Percentiles rank a stretch among this genome's conserved stretches.
phyloP scores from a whole-genome alignment of 1,140 invertebrate genomes.

The Bicyclus anynana region DNA sequence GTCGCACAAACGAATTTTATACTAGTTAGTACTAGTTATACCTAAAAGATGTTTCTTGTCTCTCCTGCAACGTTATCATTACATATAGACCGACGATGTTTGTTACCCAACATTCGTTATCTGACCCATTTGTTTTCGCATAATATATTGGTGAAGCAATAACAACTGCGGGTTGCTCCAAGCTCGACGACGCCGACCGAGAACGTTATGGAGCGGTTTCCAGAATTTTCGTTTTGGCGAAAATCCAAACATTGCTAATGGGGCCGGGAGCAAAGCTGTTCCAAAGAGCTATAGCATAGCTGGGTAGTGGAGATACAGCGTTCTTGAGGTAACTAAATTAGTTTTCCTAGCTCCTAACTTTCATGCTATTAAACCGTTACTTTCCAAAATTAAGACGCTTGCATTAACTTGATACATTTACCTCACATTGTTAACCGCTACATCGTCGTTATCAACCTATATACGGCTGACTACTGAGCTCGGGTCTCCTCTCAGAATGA shows the following conservation, averaged over 20 bases:
- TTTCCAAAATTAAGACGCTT: not conserved
- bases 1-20: no score
- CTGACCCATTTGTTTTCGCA: conserved; percentile 20
- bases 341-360: not conserved
- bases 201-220: conserved; percentile 35
- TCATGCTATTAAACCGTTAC: not conserved
- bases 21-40: no score
- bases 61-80: no score
- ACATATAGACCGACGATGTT: no score
- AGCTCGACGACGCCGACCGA: conserved; percentile 12
- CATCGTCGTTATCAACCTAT: no score
- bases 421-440: no score
- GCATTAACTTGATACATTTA: no score
- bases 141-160: conserved; percentile 21
- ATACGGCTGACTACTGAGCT: no score
- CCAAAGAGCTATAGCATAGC: conserved; percentile 28
- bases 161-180: conserved; percentile 11
- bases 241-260: conserved; percentile 40
- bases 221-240: conserved; percentile 37
- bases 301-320: conserved; percentile 24
- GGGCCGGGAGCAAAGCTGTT: conserved; percentile 36
- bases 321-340: not conserved
- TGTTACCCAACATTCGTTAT: conserved; percentile 14
- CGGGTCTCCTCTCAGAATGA: no score
- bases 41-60: not conserved